phyloP scores from a whole-genome alignment of 2,113 vertebrate species.

The Ictalurus furcatus region DNA sequence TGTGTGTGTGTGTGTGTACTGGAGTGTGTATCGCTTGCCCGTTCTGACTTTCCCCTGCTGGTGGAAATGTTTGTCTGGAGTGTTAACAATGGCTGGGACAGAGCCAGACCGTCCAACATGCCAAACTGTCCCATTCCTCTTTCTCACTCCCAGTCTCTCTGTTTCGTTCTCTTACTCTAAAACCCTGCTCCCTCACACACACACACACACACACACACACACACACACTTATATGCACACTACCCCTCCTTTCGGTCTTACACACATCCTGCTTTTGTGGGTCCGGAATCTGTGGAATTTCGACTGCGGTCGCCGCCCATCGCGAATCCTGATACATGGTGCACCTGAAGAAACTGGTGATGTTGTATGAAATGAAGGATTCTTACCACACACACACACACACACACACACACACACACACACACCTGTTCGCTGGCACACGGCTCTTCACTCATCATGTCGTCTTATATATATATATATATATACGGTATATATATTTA shows the following conservation, averaged over 20 bases:
- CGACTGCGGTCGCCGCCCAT: conserved; percentile 48
- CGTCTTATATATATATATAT: no score
- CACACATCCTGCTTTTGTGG: conserved; percentile 81
- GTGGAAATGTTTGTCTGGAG: conserved; percentile 73
- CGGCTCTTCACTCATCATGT: no score
- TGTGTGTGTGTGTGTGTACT: background rate
- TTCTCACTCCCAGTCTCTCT: conserved; percentile 9
- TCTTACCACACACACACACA: conserved; percentile 16
- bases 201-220: background rate
- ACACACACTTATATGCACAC: background rate
- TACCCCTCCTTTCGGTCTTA: conserved; percentile 59
- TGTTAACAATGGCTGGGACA: conserved; percentile 73
- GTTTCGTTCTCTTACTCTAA: conserved; percentile 27
- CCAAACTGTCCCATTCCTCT: conserved; percentile 44
- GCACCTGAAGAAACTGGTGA: conserved; percentile 37
- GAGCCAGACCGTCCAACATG: conserved; percentile 57
- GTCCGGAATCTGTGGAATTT: conserved; percentile 74
- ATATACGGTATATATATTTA: no score
- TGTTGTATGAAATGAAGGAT: background rate
- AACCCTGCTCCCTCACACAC: background rate
- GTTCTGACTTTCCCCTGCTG: conserved; percentile 59
- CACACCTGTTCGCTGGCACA: background rate
- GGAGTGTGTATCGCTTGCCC: background rate
- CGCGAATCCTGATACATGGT: conserved; percentile 53
- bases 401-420: conserved; percentile 5